Percentiles rank a stretch among this genome's conserved stretches.
Conservation (phyloP, 2,797 vertebrate genomes). For the Amniataba percoides region DNA sequence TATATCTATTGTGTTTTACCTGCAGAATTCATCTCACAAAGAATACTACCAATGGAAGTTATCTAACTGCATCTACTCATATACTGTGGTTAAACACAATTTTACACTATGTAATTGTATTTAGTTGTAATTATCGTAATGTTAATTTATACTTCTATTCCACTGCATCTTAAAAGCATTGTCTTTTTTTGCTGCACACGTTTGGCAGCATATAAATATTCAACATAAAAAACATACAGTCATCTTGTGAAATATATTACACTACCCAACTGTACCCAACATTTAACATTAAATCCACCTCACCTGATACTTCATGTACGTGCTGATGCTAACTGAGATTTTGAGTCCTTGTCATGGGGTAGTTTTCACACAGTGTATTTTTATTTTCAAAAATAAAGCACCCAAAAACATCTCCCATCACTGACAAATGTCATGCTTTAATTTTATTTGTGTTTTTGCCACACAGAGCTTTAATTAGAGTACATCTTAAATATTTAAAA, state of each 20-base stretch:
- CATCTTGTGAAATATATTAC: not conserved
- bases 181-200: not conserved
- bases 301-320: no score
- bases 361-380: not conserved
- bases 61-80: not conserved
- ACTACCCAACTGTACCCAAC: not conserved
- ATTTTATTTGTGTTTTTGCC: not conserved
- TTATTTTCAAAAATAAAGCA: not conserved
- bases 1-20: not conserved
- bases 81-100: not conserved
- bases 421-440: not conserved
- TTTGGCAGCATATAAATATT: not conserved
- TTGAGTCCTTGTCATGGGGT: not conserved
- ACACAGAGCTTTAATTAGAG: slow-evolving; percentile 9
- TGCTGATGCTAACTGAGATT: not conserved
- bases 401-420: not conserved
- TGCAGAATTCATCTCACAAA: not conserved
- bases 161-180: no score
- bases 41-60: not conserved
- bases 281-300: not conserved
- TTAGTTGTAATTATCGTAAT: no score
- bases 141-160: not conserved
- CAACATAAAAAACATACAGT: not conserved
- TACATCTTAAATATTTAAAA: not conserved
- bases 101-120: not conserved